Percentiles rank a stretch among this genome's conserved stretches.
Evolutionary conservation across 2,888 invertebrate genomes (phyloP).

Genomic region (Rhopalosiphum nymphaeae): DNA sequence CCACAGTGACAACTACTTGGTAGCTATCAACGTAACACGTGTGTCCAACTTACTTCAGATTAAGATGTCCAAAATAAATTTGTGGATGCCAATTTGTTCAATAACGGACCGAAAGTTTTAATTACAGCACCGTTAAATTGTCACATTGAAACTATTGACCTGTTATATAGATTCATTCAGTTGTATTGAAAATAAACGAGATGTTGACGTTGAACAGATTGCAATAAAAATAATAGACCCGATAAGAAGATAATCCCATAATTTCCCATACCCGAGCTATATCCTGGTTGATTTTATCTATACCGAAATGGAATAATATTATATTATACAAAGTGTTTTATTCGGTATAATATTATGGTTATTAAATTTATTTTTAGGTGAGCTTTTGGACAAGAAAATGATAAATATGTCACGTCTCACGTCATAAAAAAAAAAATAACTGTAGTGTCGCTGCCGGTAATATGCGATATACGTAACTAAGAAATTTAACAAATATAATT

Average conservation of each 20-base stretch:
- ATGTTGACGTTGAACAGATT: neutral
- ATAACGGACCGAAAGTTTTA: neutral
- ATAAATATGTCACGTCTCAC: neutral
- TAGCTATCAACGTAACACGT: neutral
- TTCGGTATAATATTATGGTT: neutral
- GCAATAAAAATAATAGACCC: constrained; percentile 1
- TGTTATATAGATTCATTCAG: neutral
- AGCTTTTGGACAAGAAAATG: neutral
- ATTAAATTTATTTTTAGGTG: neutral
- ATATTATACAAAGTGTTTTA: neutral
- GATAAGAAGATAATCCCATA: neutral
- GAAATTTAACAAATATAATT: too few species aligned
- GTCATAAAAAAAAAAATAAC: neutral
- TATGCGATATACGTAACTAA: neutral
- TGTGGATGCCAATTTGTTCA: neutral
- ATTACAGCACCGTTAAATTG: neutral
- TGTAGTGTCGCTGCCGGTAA: neutral
- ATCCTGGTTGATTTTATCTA: neutral
- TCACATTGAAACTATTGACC: neutral
- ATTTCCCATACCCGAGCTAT: neutral
- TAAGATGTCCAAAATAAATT: neutral
- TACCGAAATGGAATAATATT: neutral
- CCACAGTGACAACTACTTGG: neutral
- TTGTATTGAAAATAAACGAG: neutral
- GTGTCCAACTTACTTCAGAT: neutral